Conservation (phyloP, 2,888 invertebrate species). For the Vannuccia rotundouncinata region DNA sequence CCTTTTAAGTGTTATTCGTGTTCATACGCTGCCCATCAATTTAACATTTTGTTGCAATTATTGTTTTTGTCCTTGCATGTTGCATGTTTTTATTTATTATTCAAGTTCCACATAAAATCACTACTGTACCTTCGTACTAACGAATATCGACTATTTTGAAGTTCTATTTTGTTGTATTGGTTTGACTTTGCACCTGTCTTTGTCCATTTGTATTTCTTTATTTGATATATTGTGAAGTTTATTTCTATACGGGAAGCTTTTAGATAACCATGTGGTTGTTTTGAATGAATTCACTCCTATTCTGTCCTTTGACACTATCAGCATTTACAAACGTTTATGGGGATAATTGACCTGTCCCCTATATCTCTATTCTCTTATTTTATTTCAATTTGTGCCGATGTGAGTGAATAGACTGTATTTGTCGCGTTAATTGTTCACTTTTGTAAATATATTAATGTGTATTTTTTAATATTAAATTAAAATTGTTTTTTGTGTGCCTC, state of each 20-base stretch:
- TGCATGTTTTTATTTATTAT: background rate
- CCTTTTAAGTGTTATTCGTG: too few relatives aligned
- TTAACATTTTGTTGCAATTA: background rate
- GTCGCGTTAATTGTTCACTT: background rate
- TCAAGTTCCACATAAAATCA: background rate
- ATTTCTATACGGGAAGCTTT: background rate
- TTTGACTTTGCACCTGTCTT: background rate
- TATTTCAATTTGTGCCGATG: background rate
- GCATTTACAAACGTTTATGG: background rate
- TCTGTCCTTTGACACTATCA: background rate
- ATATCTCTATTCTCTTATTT: background rate
- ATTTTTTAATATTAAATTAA: background rate
- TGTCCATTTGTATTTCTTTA: background rate
- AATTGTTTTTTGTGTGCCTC: background rate
- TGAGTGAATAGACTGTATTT: background rate
- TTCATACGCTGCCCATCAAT: background rate
- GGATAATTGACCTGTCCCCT: background rate
- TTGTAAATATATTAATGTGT: background rate
- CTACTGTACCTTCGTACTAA: too few relatives aligned
- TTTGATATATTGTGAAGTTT: background rate
- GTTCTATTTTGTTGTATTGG: background rate
- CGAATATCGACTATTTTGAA: background rate
- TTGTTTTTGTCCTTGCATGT: background rate
- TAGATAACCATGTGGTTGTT: background rate
- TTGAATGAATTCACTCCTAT: background rate